These are phyloP conservation scores for Cephus runcator DNA, from an alignment of 2,888 invertebrate genomes.

Conservation along the genomic window DNA sequence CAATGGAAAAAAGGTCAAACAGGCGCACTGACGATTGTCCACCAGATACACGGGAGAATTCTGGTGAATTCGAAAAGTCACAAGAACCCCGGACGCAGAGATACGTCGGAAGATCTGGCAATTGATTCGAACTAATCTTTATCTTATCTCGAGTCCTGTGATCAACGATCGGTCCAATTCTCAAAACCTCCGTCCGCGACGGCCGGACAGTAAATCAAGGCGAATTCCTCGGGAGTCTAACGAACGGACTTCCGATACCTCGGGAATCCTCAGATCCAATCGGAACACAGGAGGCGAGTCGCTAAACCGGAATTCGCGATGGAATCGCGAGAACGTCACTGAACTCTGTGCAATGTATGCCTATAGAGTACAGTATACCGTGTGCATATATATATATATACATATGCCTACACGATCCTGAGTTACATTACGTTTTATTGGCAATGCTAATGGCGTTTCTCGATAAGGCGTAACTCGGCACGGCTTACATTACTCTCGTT, in stretches of 20 bases:
- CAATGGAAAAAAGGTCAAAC: too few relatives aligned
- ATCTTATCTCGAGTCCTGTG: background rate
- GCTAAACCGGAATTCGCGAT: background rate
- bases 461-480: background rate
- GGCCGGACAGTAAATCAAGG: background rate
- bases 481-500: background rate
- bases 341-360: background rate
- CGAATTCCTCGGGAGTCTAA: background rate
- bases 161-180: background rate
- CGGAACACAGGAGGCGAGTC: background rate
- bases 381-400: too few relatives aligned
- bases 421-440: slow-evolving; percentile 34
- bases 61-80: too few relatives aligned
- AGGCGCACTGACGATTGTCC: too few relatives aligned
- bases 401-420: background rate
- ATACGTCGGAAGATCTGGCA: background rate
- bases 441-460: slow-evolving; percentile 30
- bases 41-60: too few relatives aligned
- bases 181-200: background rate
- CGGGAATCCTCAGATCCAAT: background rate
- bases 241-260: background rate
- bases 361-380: background rate
- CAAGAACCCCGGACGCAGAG: background rate
- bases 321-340: background rate
- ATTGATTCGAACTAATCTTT: background rate